Base-by-base conservation (phyloP, 2,888 invertebrate genomes). In the Andrena camellia region DNA sequence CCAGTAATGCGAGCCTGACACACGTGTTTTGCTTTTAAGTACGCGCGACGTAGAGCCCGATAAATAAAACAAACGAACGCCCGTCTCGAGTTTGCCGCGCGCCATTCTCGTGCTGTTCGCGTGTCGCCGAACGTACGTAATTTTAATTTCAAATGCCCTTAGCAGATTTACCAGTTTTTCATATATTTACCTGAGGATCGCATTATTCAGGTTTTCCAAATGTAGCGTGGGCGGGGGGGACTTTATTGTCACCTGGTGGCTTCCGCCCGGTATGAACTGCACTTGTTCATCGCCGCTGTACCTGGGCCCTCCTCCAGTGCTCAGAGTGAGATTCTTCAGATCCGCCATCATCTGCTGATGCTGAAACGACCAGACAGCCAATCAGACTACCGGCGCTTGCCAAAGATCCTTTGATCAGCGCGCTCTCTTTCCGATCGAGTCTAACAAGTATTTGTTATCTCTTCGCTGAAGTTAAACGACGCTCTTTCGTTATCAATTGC, bases 191-290 rank as follows among this genome's bases (percentile, higher is more conserved):
- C 96, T 95, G 88, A 95, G 92, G 72, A 96, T 92, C 86, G 96
- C 96, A 94, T 96, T 96, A 91, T 96, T 96, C 90, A 96, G 95
- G 93, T 96, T 96, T 88, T 96, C 96, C 62, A 95, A 90, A 83
- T 90, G 95, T 69, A 94, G 90, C 57, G 94, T 91, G 17, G 94
- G 93, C 50, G 94, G 94, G 33, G 94, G 94, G 52, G 94, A 94
- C 87, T 93, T 93, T 78, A 94, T 94, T 50, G 93, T 93, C 90
- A 94, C 93, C 89, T 93, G 94, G 78, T 93, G 91, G 88, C 91
- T 92, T 70, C 91, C 92, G 67, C 92, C 91, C 42, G 93, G 92
- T 80, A 93, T 92, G 80, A 94, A 94, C 81, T 94, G 93, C 52
- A 93, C 93, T 77, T 93, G 94, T 71, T 93, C 94, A 81, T 93